A percentile compares a stretch with the other conserved stretches of the same genome.
phyloP scores from a whole-genome alignment of 2,797 vertebrate species.

The Coracias cyanogaster region DNA sequence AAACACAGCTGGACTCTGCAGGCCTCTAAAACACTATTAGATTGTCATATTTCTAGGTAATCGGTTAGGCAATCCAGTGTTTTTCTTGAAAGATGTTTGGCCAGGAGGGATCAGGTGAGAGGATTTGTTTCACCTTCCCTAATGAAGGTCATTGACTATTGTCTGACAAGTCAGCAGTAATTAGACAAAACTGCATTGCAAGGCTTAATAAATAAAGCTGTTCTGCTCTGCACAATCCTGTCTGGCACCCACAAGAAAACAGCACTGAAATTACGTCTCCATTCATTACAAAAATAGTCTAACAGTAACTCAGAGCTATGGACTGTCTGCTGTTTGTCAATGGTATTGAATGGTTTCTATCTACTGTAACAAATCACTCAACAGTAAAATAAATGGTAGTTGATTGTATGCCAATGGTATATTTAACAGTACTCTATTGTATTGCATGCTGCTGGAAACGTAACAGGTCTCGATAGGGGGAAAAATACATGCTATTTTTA shows the following conservation, averaged over 20 bases:
- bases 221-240: constrained; percentile 72
- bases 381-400: constrained; percentile 78
- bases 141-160: constrained; percentile 66
- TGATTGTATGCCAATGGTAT: constrained; percentile 76
- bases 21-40: neutral
- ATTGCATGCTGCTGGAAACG: constrained; percentile 72
- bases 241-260: constrained; percentile 74
- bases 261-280: constrained; percentile 76
- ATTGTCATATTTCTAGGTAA: neutral
- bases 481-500: constrained; percentile 69
- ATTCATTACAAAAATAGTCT: constrained; percentile 79
- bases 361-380: constrained; percentile 79
- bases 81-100: neutral
- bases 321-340: constrained; percentile 79
- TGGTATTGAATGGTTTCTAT: constrained; percentile 80
- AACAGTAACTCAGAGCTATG: constrained; percentile 74
- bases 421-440: constrained; percentile 76
- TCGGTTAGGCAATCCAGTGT: neutral
- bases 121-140: constrained; percentile 59
- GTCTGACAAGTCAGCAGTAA: constrained; percentile 74
- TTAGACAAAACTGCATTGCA: constrained; percentile 69
- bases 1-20: constrained; percentile 15
- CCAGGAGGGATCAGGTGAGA: constrained; percentile 51
- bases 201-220: constrained; percentile 75
- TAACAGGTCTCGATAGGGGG: constrained; percentile 68